Percentiles rank a stretch among this genome's conserved stretches.
Evolutionary conservation across 2,797 vertebrate genomes (phyloP).

Genomic region (Xenentodon cancila): DNA sequence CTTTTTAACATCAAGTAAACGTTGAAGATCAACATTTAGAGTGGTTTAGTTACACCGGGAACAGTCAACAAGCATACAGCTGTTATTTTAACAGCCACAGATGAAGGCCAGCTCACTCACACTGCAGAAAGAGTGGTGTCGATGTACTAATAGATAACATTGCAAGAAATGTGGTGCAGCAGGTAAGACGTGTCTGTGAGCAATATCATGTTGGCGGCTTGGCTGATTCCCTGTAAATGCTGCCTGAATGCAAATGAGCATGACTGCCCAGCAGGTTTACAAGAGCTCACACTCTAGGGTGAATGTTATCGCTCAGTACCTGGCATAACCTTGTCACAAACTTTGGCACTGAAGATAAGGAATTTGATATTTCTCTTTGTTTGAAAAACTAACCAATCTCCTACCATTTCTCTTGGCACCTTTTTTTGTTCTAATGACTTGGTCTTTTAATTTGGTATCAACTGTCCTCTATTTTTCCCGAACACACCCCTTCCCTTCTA

Average conservation of each 20-base stretch:
- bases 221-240: conserved; percentile 43
- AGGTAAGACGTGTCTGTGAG: conserved; percentile 67
- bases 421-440: not conserved
- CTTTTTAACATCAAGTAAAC: conserved; percentile 19
- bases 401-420: conserved; percentile 21
- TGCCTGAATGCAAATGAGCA: conserved; percentile 51
- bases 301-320: conserved; percentile 27
- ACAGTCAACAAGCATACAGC: conserved; percentile 9
- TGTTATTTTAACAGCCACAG: conserved; percentile 29
- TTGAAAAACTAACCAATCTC: conserved; percentile 28
- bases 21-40: conserved; percentile 8
- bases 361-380: conserved; percentile 14
- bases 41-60: conserved; percentile 5
- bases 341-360: conserved; percentile 21
- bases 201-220: conserved; percentile 48
- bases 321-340: conserved; percentile 24
- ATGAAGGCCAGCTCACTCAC: conserved; percentile 13
- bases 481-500: not conserved
- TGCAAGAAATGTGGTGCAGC: conserved; percentile 71
- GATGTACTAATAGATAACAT: conserved; percentile 46
- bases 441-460: not conserved
- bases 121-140: conserved; percentile 20
- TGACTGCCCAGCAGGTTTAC: conserved; percentile 54
- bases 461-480: not conserved
- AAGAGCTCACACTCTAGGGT: conserved; percentile 20